Evolutionary conservation across 2,888 invertebrate species (phyloP).

Genomic region (Tenodera sinensis): DNA sequence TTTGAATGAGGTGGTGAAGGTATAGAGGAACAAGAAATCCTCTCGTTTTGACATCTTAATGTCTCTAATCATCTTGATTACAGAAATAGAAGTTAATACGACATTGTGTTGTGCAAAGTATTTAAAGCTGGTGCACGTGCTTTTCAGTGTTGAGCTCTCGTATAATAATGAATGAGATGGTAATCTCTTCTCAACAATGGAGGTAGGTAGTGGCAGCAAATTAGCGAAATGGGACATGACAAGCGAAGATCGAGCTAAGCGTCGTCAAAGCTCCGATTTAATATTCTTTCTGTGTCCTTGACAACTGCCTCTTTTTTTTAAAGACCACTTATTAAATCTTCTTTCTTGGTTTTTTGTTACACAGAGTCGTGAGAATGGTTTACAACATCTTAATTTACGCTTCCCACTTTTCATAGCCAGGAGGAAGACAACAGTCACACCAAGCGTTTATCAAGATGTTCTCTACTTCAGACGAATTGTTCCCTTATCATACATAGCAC

Average conservation of each 20-base stretch:
- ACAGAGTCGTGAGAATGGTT: background rate
- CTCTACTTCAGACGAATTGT: background rate
- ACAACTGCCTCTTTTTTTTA: background rate
- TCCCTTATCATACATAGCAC: too few relatives aligned
- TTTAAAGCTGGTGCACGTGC: background rate
- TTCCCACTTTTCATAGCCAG: background rate
- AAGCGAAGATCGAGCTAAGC: background rate
- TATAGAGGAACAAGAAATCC: background rate
- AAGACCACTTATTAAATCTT: slow-evolving; percentile 1
- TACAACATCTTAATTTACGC: slow-evolving; percentile 4
- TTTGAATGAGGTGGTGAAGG: background rate
- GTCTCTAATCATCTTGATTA: background rate
- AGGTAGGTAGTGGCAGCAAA: background rate
- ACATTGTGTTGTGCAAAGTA: background rate
- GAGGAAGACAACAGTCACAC: background rate
- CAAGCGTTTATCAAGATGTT: background rate
- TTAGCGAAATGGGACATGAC: background rate
- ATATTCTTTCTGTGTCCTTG: background rate
- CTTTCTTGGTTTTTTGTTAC: background rate
- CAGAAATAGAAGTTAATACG: background rate
- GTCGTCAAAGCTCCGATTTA: background rate
- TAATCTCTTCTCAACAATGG: background rate
- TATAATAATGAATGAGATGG: background rate
- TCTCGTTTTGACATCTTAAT: background rate
- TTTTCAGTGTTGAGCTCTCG: background rate